phyloP scores from a whole-genome alignment of 2,888 invertebrate genomes.

The Drosophila siamana region DNA sequence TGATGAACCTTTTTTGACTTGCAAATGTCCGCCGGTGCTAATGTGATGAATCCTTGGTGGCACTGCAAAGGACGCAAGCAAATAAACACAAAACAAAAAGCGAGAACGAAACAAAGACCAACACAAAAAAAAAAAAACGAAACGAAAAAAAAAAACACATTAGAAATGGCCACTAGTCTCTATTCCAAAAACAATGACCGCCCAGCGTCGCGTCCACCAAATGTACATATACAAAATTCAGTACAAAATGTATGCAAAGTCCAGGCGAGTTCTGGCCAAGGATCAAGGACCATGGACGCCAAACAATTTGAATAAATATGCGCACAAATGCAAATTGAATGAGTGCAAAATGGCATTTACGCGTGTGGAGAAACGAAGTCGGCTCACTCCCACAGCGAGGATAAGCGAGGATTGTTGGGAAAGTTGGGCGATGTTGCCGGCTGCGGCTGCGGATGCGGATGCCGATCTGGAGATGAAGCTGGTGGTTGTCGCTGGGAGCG shows the following conservation, averaged over 20 bases:
- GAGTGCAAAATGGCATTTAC: constrained; percentile 77
- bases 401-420: background rate
- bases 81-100: constrained; percentile 44
- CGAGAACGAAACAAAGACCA: constrained; percentile 34
- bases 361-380: constrained; percentile 56
- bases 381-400: constrained; percentile 19
- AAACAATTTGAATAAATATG: constrained; percentile 80
- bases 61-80: constrained; percentile 85
- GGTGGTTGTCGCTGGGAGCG: constrained; percentile 12
- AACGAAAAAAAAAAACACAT: constrained; percentile 63
- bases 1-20: constrained; percentile 90
- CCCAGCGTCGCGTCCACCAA: constrained; percentile 54
- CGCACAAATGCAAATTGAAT: constrained; percentile 81
- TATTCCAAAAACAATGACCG: constrained; percentile 47
- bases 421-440: background rate
- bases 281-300: constrained; percentile 65
- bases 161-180: constrained; percentile 61
- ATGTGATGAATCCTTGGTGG: constrained; percentile 89
- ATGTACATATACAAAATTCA: constrained; percentile 20
- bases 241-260: constrained; percentile 78
- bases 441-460: too few species aligned
- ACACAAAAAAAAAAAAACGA: constrained; percentile 45
- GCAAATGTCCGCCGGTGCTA: constrained; percentile 88
- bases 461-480: background rate
- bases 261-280: constrained; percentile 44